Evolutionary conservation across 2,888 invertebrate species (phyloP), one percentile per base, ranked within the genome.

Genomic region (Athalia circularis): DNA sequence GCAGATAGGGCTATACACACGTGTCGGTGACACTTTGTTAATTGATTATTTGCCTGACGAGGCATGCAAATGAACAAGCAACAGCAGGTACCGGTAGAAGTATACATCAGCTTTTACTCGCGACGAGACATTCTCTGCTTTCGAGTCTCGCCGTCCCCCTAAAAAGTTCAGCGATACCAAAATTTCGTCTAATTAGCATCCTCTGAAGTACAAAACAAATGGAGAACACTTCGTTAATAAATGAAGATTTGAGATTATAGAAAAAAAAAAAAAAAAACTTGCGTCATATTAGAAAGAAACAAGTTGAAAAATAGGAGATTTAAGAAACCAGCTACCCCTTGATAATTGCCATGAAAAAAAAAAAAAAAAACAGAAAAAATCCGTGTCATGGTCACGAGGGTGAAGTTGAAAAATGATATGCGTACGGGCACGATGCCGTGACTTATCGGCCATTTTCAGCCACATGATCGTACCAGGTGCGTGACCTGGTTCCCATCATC

Each of bases 41-140:
- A 68, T 68, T 72, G 72, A 72, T 72, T 72, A 72, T 72, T 72
- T 72, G 72, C 72, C 72, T 72, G 47, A 13, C 72, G 72, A 47
- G 47, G 57, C 72, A 45, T 72, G 72, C 59, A 72, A 72, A 72
- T 72, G 72, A 72, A 7, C 59, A 47, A 59, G 59, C 52, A 52
- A 52, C 52, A 54, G 52, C n/a, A 59, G n/a, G 59, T 68, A 54
- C 68, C 43, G 29, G 29, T 29, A 29, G 29, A 29, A 29, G 29
- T 29, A 29, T 29, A 29, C 29, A 29, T 29, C 29, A 29, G 29
- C 29, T 29, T 29, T 29, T 29, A 29, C 29, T 29, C 29, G 9
- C 45, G 59, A 59, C 47, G 59, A 9, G 7, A 5, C n/a, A 7
- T 9, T 4, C n/a, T 59, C 59, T 59, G 59, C 57, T 45, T 59